Evolutionary conservation across 2,113 vertebrate genomes (phyloP).

Genomic region (Oenanthe melanoleuca): DNA sequence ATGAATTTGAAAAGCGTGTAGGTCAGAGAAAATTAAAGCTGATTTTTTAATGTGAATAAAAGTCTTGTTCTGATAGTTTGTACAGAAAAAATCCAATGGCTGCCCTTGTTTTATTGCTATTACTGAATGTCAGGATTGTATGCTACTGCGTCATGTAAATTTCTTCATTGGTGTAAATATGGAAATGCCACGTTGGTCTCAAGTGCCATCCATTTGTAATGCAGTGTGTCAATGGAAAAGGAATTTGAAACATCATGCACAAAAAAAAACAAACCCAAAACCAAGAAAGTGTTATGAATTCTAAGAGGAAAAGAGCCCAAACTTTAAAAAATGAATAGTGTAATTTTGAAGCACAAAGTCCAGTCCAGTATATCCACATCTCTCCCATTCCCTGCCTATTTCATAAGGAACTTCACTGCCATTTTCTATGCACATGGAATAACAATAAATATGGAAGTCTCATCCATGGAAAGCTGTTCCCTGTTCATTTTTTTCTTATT

Average conservation of each 20-base stretch:
- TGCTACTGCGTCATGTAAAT: conserved; percentile 95
- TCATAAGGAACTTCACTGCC: conserved; percentile 83
- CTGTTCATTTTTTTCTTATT: conserved; percentile 24
- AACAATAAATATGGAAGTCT: conserved; percentile 87
- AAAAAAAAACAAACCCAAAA: background rate
- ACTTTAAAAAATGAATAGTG: conserved; percentile 79
- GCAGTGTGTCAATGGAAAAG: conserved; percentile 87
- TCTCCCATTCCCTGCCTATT: conserved; percentile 79
- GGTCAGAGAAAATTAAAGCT: conserved; percentile 84
- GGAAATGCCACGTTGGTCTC: conserved; percentile 85
- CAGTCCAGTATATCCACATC: conserved; percentile 57
- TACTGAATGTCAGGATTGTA: conserved; percentile 91
- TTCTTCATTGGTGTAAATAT: conserved; percentile 95
- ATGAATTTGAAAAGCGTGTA: conserved; percentile 80
- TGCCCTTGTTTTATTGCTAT: conserved; percentile 85
- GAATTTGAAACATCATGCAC: conserved; percentile 67
- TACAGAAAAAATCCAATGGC: conserved; percentile 89
- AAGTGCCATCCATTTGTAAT: conserved; percentile 91
- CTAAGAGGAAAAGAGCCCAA: conserved; percentile 67
- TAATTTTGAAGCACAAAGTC: conserved; percentile 78
- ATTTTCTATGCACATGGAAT: conserved; percentile 87
- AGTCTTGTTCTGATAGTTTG: conserved; percentile 91
- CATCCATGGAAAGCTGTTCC: conserved; percentile 76
- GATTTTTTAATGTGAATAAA: conserved; percentile 84
- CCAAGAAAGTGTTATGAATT: conserved; percentile 74